Evolutionary conservation across 2,797 vertebrate species (phyloP).

Genomic region (Euthynnus affinis): DNA sequence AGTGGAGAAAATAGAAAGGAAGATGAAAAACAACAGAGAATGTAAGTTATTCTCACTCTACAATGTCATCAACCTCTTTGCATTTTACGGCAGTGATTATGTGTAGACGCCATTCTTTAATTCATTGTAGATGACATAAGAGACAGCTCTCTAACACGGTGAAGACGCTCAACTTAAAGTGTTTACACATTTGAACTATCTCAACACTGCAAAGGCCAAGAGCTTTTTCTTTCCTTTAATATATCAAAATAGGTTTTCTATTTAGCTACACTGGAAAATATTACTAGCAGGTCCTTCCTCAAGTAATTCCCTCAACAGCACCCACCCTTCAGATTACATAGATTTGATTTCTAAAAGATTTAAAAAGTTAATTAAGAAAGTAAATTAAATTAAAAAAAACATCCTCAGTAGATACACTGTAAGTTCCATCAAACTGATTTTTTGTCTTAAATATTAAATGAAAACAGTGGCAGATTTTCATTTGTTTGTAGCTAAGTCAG

Average conservation of each 20-base stretch:
- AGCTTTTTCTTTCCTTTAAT: background rate
- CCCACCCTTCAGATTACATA: slow-evolving; percentile 7
- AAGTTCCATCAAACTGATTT: slow-evolving; percentile 16
- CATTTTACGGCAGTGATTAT: background rate
- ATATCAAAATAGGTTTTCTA: slow-evolving; percentile 31
- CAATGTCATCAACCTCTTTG: background rate
- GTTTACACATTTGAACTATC: background rate
- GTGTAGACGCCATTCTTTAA: background rate
- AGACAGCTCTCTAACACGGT: too few species aligned
- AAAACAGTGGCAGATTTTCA: slow-evolving; percentile 18
- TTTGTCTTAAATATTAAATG: slow-evolving; percentile 18
- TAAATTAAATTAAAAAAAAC: slow-evolving; percentile 26
- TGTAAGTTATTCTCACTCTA: background rate
- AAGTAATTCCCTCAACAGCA: slow-evolving; percentile 5
- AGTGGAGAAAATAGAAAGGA: background rate
- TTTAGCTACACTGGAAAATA: background rate
- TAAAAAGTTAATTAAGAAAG: slow-evolving; percentile 38
- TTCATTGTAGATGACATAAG: background rate
- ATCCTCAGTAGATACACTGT: slow-evolving; percentile 8
- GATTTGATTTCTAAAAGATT: slow-evolving; percentile 26
- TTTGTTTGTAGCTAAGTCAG: slow-evolving; percentile 1
- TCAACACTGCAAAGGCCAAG: background rate
- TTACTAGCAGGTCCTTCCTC: background rate
- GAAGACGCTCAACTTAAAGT: background rate
- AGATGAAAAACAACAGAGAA: slow-evolving; percentile 16